Evolutionary conservation across 2,797 vertebrate species (phyloP).

Genomic region (Rhynchotus rufescens): DNA sequence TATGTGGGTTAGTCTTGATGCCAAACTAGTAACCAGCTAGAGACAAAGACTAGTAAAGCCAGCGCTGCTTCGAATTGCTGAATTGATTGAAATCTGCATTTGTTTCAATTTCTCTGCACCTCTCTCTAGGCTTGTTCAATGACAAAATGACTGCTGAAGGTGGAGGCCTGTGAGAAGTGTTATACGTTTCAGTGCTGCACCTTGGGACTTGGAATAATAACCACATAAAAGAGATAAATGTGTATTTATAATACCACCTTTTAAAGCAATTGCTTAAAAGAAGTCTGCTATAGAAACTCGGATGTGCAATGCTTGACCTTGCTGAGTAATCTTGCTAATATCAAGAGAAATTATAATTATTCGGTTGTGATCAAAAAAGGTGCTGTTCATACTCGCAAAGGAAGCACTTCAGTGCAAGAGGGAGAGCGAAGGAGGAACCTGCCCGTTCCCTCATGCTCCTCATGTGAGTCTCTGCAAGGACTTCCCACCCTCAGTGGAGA

Average conservation of each 20-base stretch:
- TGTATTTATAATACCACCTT: slow-evolving; percentile 41
- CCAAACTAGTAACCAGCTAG: neutral
- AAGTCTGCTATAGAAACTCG: neutral
- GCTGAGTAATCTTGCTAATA: slow-evolving; percentile 45
- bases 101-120: neutral
- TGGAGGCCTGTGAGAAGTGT: slow-evolving; percentile 9
- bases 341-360: slow-evolving; percentile 24
- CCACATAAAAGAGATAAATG: slow-evolving; percentile 68
- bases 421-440: neutral
- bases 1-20: neutral
- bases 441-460: neutral
- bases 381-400: neutral
- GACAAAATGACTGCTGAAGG: slow-evolving; percentile 52
- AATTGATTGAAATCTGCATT: neutral
- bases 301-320: slow-evolving; percentile 57
- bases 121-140: slow-evolving; percentile 12
- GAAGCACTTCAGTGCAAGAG: neutral
- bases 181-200: neutral
- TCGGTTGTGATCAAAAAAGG: neutral
- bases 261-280: slow-evolving; percentile 54
- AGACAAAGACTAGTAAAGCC: neutral
- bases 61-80: neutral
- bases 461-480: neutral
- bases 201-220: slow-evolving; percentile 55
- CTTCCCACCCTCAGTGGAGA: neutral